Conservation (phyloP, 2,113 vertebrate species). For the Himantopus leucocephalus region DNA sequence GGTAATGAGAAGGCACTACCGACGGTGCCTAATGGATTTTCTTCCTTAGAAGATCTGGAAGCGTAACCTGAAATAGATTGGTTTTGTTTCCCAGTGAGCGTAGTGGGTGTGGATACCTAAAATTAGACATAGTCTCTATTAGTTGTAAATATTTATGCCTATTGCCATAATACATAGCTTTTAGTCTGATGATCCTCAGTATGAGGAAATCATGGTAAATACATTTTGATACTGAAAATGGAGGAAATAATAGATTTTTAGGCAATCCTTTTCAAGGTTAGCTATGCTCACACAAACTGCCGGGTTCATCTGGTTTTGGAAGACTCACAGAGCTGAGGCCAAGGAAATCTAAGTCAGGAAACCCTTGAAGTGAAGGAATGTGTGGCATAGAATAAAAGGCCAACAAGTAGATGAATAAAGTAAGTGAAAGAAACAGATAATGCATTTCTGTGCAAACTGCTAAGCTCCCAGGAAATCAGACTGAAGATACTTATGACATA, state of each 20-base stretch:
- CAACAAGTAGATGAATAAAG: slow-evolving; percentile 28
- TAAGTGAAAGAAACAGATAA: slow-evolving; percentile 1
- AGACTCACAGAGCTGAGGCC: not conserved
- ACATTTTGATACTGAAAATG: not conserved
- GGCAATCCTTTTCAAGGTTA: not conserved
- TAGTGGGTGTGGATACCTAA: not conserved
- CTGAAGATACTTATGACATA: slow-evolving; percentile 3
- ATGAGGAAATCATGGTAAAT: not conserved
- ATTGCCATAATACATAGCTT: not conserved
- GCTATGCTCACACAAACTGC: not conserved
- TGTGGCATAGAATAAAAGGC: not conserved
- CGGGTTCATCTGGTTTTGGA: not conserved
- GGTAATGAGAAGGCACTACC: not conserved
- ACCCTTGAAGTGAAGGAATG: not conserved
- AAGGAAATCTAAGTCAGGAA: slow-evolving; percentile 3
- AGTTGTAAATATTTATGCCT: slow-evolving; percentile 31
- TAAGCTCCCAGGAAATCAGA: slow-evolving; percentile 26
- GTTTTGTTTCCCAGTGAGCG: not conserved
- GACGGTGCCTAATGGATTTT: not conserved
- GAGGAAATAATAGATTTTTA: not conserved
- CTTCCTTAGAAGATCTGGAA: not conserved
- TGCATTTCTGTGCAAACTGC: not conserved
- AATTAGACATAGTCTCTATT: not conserved
- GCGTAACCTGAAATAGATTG: not conserved
- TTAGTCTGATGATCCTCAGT: not conserved